Evolutionary conservation across 2,113 vertebrate species (phyloP).

Genomic region (Ahaetulla prasina): DNA sequence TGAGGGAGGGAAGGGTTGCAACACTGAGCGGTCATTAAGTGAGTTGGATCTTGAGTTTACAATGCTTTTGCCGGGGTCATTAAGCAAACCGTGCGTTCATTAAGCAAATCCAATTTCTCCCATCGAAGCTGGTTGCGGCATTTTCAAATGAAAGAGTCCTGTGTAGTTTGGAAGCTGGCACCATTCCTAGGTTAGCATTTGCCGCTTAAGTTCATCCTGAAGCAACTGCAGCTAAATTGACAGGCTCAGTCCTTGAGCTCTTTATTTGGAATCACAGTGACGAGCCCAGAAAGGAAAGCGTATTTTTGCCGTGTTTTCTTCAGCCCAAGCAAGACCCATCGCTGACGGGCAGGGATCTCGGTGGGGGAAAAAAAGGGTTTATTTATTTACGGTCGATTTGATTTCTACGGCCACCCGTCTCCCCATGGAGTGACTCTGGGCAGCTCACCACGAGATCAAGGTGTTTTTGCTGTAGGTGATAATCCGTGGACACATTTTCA

Average conservation of each 20-base stretch:
- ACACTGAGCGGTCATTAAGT: no score
- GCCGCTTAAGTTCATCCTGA: not conserved
- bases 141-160: not conserved
- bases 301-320: not conserved
- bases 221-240: not conserved
- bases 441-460: not conserved
- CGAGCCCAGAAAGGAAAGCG: not conserved
- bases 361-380: not conserved
- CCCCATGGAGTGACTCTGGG: not conserved
- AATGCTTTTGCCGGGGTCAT: no score
- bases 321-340: not conserved
- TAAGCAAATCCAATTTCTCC: no score
- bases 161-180: not conserved
- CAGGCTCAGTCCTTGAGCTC: not conserved
- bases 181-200: not conserved
- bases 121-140: no score
- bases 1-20: no score
- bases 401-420: not conserved
- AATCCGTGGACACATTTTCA: not conserved
- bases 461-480: not conserved
- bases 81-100: no score
- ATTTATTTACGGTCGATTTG: not conserved
- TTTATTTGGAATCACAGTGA: not conserved
- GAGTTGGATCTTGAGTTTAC: no score
- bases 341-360: not conserved